phyloP scores from a whole-genome alignment of 2,113 vertebrate species.

The Hystrix brachyura region DNA sequence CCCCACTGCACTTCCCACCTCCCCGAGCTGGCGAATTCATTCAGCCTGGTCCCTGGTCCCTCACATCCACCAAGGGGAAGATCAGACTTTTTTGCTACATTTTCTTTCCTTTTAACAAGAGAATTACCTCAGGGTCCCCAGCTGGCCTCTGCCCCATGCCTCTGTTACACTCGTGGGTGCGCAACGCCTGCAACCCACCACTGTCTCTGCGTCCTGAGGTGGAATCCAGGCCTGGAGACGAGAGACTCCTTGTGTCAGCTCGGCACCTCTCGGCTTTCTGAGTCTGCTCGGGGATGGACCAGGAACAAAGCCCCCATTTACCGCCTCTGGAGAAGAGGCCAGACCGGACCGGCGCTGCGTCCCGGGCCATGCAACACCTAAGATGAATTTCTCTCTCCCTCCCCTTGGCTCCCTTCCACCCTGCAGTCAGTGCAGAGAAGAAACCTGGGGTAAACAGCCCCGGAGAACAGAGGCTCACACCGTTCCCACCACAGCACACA shows the following conservation, averaged over 20 bases:
- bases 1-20: neutral
- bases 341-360: neutral
- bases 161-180: neutral
- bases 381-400: neutral
- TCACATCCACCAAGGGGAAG: neutral
- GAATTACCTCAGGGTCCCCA: neutral
- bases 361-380: constrained; percentile 33
- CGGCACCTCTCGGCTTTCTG: neutral
- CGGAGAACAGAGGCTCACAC: neutral
- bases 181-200: neutral
- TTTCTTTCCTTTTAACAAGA: neutral
- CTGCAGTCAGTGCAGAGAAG: neutral
- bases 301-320: neutral
- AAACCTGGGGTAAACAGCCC: neutral
- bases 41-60: neutral
- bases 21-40: neutral
- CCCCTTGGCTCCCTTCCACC: neutral
- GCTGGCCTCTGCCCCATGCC: neutral
- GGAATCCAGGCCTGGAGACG: neutral
- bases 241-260: neutral
- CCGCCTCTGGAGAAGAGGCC: neutral
- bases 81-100: neutral
- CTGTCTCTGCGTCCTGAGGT: neutral
- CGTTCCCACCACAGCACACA: neutral
- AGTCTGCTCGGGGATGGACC: neutral